phyloP scores from a whole-genome alignment of 23 tunicate genomes.

The Styela plicata region DNA sequence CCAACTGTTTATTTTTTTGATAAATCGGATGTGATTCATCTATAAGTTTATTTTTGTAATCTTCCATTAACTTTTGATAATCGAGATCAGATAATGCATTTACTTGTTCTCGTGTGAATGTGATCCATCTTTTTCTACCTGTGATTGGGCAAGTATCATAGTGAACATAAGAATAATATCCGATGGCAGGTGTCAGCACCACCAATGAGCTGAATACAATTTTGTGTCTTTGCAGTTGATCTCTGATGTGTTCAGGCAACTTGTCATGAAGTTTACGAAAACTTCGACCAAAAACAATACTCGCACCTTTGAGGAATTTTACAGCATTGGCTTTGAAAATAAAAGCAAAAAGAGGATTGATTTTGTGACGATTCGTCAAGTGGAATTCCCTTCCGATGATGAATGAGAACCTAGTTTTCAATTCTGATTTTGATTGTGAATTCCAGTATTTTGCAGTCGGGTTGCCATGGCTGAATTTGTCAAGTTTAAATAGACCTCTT shows the following conservation, averaged over 20 bases:
- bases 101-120: constrained; percentile 75
- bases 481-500: too few species aligned
- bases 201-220: constrained; percentile 14
- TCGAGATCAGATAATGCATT: constrained; percentile 52
- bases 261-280: constrained; percentile 51
- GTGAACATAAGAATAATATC: constrained; percentile 68
- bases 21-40: constrained; percentile 25
- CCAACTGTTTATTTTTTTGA: constrained; percentile 31
- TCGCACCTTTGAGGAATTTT: constrained; percentile 54
- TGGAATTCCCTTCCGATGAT: background rate
- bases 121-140: constrained; percentile 84
- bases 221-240: constrained; percentile 44
- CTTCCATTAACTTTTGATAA: constrained; percentile 19
- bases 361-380: background rate
- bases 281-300: constrained; percentile 51
- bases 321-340: constrained; percentile 50
- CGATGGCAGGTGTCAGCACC: constrained; percentile 19
- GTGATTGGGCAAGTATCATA: constrained; percentile 73
- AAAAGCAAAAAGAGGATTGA: constrained; percentile 20
- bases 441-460: too few species aligned
- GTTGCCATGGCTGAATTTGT: too few species aligned
- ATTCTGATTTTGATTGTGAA: background rate
- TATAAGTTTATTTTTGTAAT: constrained; percentile 28
- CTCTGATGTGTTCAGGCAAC: constrained; percentile 47
- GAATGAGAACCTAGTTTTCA: too few species aligned